phyloP scores from a whole-genome alignment of 1,140 invertebrate species.

The Sycophaga agraensis region DNA sequence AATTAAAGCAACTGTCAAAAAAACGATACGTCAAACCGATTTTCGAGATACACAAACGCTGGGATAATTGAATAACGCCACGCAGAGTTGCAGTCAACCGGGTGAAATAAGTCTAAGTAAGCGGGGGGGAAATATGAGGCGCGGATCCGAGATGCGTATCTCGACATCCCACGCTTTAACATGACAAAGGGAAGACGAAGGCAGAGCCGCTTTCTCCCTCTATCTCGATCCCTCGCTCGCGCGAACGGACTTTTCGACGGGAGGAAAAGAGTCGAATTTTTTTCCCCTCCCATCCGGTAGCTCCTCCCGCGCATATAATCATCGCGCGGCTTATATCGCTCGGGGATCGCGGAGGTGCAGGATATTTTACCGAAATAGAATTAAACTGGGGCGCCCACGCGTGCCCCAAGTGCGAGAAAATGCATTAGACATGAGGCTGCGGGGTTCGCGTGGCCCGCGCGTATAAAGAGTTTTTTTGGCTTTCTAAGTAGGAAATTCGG shows the following conservation, averaged over 20 bases:
- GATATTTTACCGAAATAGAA: conserved; percentile 4
- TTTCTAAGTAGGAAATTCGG: neutral
- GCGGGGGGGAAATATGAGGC: neutral
- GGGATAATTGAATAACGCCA: neutral
- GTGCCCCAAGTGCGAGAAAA: no score
- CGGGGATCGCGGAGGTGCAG: neutral
- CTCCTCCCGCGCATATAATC: neutral
- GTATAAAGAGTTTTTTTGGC: neutral
- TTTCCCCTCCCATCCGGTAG: neutral
- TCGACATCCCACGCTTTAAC: neutral
- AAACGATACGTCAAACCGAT: no score
- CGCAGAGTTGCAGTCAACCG: neutral
- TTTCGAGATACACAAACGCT: no score
- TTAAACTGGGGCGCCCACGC: neutral
- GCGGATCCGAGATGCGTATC: conserved; percentile 5
- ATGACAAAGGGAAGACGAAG: conserved; percentile 10
- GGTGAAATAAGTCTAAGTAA: neutral
- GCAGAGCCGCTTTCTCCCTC: no score
- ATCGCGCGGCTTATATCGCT: neutral
- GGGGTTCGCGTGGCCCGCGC: no score
- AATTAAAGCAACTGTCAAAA: no score
- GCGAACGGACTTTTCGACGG: neutral
- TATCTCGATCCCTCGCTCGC: no score
- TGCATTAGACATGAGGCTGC: conserved; percentile 10
- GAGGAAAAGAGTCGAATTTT: conserved; percentile 4